phyloP scores from a whole-genome alignment of 2,888 invertebrate genomes.

The Rapana venosa region DNA sequence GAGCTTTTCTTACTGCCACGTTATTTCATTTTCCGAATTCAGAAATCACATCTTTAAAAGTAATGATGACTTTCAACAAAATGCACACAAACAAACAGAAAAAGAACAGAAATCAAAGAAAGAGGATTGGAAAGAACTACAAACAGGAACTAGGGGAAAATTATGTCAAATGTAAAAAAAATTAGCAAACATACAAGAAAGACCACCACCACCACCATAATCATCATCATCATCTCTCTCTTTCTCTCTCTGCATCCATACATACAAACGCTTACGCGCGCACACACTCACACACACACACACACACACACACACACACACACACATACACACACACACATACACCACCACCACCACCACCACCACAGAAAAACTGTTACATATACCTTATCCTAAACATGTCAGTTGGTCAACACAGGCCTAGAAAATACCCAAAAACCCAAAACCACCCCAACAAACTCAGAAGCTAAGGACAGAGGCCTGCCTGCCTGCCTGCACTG shows the following conservation, averaged over 20 bases:
- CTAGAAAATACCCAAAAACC: too few species aligned
- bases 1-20: too few species aligned
- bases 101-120: too few species aligned
- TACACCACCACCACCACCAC: background rate
- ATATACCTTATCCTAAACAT: background rate
- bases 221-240: background rate
- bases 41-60: too few species aligned
- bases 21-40: background rate
- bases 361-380: background rate
- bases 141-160: background rate
- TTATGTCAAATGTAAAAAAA: background rate
- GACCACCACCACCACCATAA: background rate
- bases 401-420: too few species aligned
- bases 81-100: too few species aligned
- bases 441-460: too few species aligned
- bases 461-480: too few species aligned
- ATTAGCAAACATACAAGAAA: background rate
- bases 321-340: background rate
- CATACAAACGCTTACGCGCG: background rate
- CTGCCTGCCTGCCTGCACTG: too few species aligned
- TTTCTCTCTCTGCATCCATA: background rate
- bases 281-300: too few species aligned
- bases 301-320: background rate
- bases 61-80: too few species aligned
- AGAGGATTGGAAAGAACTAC: too few species aligned